Evolutionary conservation across 2,797 vertebrate species (phyloP).

Genomic region (Megalops cyprinoides): DNA sequence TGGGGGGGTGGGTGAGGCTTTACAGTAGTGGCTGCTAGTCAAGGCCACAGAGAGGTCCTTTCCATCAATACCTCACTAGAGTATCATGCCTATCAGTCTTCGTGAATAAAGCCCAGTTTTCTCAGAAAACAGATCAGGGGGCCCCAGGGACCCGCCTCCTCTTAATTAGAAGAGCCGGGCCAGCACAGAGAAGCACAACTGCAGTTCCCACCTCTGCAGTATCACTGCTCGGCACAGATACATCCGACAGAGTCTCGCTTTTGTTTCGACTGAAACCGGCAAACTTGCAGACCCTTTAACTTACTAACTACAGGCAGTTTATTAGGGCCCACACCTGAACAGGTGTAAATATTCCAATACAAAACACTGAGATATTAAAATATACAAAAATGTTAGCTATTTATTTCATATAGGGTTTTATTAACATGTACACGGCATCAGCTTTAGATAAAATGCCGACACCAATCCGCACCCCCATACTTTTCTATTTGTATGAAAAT

Average conservation of each 20-base stretch:
- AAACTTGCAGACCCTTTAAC: too few species aligned
- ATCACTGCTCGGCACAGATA: background rate
- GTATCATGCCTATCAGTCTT: background rate
- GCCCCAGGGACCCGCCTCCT: background rate
- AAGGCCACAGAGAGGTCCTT: background rate
- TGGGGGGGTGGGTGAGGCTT: background rate
- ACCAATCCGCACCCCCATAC: too few species aligned
- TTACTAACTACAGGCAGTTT: too few species aligned
- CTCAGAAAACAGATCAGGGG: background rate
- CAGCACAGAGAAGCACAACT: background rate
- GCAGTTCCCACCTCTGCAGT: background rate
- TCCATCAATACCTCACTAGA: background rate
- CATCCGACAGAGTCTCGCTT: background rate
- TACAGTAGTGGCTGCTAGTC: background rate
- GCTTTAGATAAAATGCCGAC: too few species aligned
- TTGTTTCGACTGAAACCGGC: too few species aligned
- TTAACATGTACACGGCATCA: too few species aligned
- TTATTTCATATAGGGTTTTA: too few species aligned
- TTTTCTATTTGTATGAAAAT: too few species aligned
- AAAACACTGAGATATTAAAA: too few species aligned
- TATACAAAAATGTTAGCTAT: too few species aligned
- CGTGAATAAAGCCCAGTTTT: background rate
- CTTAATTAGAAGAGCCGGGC: conserved; percentile 16
- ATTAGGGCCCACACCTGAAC: too few species aligned
- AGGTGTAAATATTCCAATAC: too few species aligned